Base-by-base conservation (phyloP, 2,113 vertebrate genomes). In the Pheucticus melanocephalus region DNA sequence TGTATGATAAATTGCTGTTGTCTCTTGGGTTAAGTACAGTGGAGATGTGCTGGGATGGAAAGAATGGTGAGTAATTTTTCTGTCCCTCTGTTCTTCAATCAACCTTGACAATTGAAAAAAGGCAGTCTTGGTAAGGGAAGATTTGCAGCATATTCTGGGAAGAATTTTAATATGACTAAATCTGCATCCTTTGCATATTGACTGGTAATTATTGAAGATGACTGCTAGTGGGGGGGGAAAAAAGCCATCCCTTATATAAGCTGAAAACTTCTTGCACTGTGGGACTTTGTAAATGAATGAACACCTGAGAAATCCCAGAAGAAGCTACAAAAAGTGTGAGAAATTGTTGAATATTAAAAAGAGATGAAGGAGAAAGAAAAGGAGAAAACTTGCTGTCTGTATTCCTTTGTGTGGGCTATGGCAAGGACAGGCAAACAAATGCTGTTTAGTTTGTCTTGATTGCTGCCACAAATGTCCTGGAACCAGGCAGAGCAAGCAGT, bases 161-260 rank as follows among this genome's bases (percentile, higher is more conserved):
- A 86, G 50, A 71, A 56, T 53, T 83, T 81, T 60, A 42, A 42
- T 76, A n/a, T 59, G 20, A 40, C 22, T 72, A 42, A 42, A 30
- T 42, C 2, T 39, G 33, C 19, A 24, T 89, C 1, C 23, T 91
- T 88, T 91, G 24, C 72, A 65, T 86, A 56, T 53, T 81, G 59
- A 33, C 30, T 48, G 24, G 8, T 44, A 70, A 65, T 85, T 69
- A 68, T 40, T 70, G 63, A 71, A 54, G 25, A 33, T 68, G 48
- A n/a, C 22, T 83, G 19, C 31, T 45, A 5, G 11, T 23, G 5
- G 18, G 11, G 18, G 11, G n/a, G n/a, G 5, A 0, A 1, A 4
- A 25, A 33, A 30, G 6, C 10, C 45, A 19, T 66, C 10, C 21
- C 40, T 70, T 40, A 35, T 45, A 17, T 50, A 71, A 78, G 5